These are phyloP conservation scores for Urophycis tenuis DNA, from an alignment of 2,797 vertebrate species.

Conservation along the genomic window DNA sequence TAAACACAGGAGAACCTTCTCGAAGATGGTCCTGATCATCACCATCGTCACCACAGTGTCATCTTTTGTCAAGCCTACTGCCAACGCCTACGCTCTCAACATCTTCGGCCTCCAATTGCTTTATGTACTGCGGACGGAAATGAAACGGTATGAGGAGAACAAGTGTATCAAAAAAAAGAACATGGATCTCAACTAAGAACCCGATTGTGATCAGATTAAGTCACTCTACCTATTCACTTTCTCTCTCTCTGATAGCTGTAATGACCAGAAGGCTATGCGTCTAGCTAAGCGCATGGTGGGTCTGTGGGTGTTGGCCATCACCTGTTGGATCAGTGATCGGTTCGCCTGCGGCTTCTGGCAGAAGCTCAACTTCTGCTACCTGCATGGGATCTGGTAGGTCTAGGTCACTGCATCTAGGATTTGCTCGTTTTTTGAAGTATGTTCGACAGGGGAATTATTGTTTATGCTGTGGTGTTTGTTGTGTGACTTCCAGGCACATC, in stretches of 20 bases:
- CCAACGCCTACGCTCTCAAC: constrained; percentile 88
- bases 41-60: constrained; percentile 71
- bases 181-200: background rate
- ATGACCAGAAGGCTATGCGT: constrained; percentile 63
- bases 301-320: constrained; percentile 80
- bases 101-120: constrained; percentile 79
- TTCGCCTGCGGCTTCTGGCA: constrained; percentile 86
- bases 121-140: constrained; percentile 68
- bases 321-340: constrained; percentile 88
- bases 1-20: constrained; percentile 72
- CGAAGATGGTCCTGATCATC: constrained; percentile 56
- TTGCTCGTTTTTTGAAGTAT: background rate
- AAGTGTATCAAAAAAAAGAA: background rate
- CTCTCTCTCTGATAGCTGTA: constrained; percentile 65
- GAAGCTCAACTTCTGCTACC: constrained; percentile 81
- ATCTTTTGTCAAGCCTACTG: constrained; percentile 79
- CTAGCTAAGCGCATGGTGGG: constrained; percentile 62
- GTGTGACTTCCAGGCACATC: constrained; percentile 76
- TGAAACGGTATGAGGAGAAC: constrained; percentile 72
- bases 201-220: background rate
- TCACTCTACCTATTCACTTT: background rate
- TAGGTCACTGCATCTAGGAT: background rate
- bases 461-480: background rate
- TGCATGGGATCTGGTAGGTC: constrained; percentile 74
- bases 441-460: background rate